Conservation (phyloP, 1,140 invertebrate species). For the Temnothorax nylanderi region DNA sequence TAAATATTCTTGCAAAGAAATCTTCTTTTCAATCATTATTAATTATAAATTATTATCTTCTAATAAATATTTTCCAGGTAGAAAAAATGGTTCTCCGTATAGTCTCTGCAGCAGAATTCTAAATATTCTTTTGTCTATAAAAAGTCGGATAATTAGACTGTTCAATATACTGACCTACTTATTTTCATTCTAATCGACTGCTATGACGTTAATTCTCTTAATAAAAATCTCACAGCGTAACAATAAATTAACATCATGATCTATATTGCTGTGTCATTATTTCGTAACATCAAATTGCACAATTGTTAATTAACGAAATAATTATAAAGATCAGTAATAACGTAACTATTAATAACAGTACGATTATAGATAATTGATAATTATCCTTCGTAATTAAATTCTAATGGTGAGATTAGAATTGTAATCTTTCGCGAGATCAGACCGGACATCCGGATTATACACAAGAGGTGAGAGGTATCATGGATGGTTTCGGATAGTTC, state of each 20-base stretch:
- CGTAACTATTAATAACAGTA: background rate
- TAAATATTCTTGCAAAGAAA: background rate
- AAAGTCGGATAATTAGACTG: background rate
- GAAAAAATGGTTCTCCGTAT: background rate
- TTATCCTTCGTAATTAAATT: slow-evolving; percentile 22
- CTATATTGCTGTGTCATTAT: slow-evolving; percentile 4
- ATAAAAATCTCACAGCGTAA: background rate
- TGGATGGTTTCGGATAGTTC: slow-evolving; percentile 28
- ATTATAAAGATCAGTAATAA: background rate
- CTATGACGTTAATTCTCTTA: slow-evolving; percentile 6
- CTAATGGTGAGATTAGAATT: background rate
- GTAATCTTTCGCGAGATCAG: slow-evolving; percentile 59
- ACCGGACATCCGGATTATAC: slow-evolving; percentile 49
- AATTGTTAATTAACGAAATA: slow-evolving; percentile 7
- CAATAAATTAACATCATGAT: slow-evolving; percentile 14
- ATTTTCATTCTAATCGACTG: background rate
- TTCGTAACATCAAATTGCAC: background rate
- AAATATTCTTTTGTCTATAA: background rate
- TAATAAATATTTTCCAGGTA: background rate
- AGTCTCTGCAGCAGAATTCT: too few relatives aligned
- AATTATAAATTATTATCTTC: background rate
- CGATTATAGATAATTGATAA: slow-evolving; percentile 30
- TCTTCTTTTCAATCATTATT: background rate
- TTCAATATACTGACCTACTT: background rate
- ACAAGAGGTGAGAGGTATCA: background rate